Percentiles rank a stretch among this genome's conserved stretches.
phyloP scores from a whole-genome alignment of 2,113 vertebrate genomes.

The Xyrauchen texanus region DNA sequence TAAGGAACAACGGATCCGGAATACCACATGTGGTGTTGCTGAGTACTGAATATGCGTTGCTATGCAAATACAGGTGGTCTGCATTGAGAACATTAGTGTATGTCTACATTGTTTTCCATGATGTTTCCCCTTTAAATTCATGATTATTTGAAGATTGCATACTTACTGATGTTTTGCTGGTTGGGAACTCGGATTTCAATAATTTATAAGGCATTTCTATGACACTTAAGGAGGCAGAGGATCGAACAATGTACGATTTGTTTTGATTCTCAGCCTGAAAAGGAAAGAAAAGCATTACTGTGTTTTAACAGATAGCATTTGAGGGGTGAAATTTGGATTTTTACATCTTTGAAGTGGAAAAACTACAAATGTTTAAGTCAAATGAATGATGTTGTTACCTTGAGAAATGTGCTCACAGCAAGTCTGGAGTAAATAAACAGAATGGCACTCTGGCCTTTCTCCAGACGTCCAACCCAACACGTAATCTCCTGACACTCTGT shows the following conservation, averaged over 20 bases:
- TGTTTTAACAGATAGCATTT: not conserved
- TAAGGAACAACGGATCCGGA: no score
- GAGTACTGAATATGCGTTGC: no score
- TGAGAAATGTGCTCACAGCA: slow-evolving; percentile 87
- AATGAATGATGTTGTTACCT: slow-evolving; percentile 63
- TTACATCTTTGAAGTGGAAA: no score
- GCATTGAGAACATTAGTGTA: no score
- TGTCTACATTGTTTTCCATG: no score
- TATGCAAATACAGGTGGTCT: no score
- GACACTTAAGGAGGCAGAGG: slow-evolving; percentile 87
- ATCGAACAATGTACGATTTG: slow-evolving; percentile 85
- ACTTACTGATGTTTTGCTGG: slow-evolving; percentile 87
- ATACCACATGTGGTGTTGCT: no score
- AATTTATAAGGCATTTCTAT: slow-evolving; percentile 97
- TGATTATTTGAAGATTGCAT: not conserved
- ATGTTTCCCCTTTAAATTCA: not conserved
- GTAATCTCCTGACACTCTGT: slow-evolving; percentile 82
- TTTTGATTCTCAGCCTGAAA: slow-evolving; percentile 89
- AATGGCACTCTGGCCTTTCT: slow-evolving; percentile 88
- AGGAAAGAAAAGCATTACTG: slow-evolving; percentile 15
- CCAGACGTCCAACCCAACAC: slow-evolving; percentile 92
- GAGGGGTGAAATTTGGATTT: not conserved
- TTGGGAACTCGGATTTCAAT: slow-evolving; percentile 81
- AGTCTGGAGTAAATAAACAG: slow-evolving; percentile 88
- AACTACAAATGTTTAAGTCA: not conserved